Evolutionary conservation across 2,797 vertebrate genomes (phyloP).

Genomic region (Manis javanica): DNA sequence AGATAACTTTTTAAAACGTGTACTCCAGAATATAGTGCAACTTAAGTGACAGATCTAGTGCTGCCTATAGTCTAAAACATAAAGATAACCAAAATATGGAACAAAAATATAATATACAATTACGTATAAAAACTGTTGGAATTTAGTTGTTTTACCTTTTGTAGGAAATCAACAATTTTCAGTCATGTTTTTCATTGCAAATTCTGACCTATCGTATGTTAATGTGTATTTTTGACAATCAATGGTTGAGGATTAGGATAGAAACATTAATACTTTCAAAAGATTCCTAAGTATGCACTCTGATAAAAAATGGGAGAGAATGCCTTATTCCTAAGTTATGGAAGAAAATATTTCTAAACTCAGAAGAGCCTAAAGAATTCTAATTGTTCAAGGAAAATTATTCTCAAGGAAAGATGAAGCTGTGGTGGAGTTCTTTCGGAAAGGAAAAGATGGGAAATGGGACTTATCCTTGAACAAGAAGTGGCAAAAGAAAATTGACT

Average conservation of each 20-base stretch:
- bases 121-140: background rate
- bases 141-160: background rate
- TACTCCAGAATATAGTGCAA: background rate
- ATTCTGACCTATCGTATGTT: background rate
- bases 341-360: background rate
- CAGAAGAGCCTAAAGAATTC: background rate
- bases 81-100: background rate
- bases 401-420: background rate
- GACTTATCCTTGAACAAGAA: background rate
- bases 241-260: background rate
- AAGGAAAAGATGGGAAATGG: background rate
- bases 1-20: background rate
- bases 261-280: background rate
- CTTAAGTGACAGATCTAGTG: background rate
- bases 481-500: background rate
- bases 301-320: background rate
- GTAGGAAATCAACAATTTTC: background rate
- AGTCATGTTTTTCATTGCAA: background rate
- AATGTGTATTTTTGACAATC: background rate
- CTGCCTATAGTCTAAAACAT: background rate
- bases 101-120: background rate
- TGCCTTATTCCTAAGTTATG: background rate
- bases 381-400: background rate
- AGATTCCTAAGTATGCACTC: background rate
- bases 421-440: background rate